A percentile compares a stretch with the other conserved stretches of the same genome.
Conservation (phyloP, 2,113 vertebrate species). For the Xiphorhynchus elegans region DNA sequence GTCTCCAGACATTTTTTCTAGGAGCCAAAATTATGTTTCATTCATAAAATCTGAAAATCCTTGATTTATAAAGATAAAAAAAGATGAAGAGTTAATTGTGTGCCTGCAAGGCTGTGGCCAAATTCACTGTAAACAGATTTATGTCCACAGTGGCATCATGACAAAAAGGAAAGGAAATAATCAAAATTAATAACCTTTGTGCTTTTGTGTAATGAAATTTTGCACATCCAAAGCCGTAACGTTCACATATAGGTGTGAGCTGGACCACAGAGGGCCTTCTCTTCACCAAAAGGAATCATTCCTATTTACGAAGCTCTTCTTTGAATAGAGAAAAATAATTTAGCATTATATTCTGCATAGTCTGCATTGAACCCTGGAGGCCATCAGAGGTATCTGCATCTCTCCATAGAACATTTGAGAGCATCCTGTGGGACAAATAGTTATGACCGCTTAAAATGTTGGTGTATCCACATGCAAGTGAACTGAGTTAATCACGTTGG, state of each 20-base stretch:
- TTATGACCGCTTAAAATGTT: not conserved
- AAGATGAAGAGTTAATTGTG: not conserved
- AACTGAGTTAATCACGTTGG: not conserved
- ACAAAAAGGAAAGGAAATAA: not conserved
- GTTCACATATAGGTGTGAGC: fast-evolving
- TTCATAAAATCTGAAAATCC: not conserved
- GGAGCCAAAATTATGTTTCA: not conserved
- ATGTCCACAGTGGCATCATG: fast-evolving
- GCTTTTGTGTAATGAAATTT: fast-evolving
- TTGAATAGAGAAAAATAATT: not conserved
- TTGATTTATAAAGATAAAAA: not conserved
- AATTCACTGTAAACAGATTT: not conserved
- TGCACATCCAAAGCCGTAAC: fast-evolving
- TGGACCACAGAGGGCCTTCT: not conserved
- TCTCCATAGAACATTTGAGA: not conserved
- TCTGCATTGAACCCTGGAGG: fast-evolving
- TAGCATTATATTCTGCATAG: not conserved
- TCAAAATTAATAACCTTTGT: fast-evolving
- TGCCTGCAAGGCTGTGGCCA: not conserved
- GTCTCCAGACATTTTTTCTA: not conserved
- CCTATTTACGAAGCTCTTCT: not conserved
- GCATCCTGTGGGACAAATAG: not conserved
- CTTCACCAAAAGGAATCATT: not conserved
- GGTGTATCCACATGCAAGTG: no score
- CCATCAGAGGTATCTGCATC: not conserved